Evolutionary conservation across 1,140 invertebrate species (phyloP), one percentile per base, ranked within the genome.

Genomic region (Latrodectus geometricus): DNA sequence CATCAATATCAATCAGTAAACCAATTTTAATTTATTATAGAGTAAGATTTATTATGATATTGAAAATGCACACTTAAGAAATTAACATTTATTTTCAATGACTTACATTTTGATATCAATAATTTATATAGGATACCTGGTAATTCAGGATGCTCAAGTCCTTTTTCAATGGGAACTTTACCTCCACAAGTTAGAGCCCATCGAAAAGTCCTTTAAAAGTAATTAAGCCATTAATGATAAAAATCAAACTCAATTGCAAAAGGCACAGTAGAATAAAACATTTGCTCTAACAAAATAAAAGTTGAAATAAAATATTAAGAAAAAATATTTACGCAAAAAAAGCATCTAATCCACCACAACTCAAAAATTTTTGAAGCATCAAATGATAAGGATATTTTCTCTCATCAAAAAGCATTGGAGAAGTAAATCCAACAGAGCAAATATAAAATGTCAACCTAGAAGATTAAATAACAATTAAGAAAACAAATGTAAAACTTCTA

Each of bases 341-440:
- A 9, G 95, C 95, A 89, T 94, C 93, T 86, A 95, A 94, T 0
- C 96, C 96, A 1, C 95, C 95, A 87, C 94, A 92, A 3, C 93
- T 92, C 1, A 96, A 93, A 90, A 97, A 97, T 89, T 96, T 96
- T 87, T 96, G 95, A 15, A 97, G 92, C 95, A 97, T 97, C 8
- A 97, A 90, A 91, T 97, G 96, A 90, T 96, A 97, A 1, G 96
- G 95, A 90, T 94, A 94, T 83, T 96, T 94, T 91, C 96, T 96
- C 89, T 97, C 96, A 90, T 97, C 96, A 90, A 97, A 97, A 5
- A 97, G 90, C 94, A 97, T 95, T 0, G 96, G 95, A 8, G 95
- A 95, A 0, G 96, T 96, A 90, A 97, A 97, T 9, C 96, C 95
- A 75, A 97, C 94, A 15, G 95, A 96, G 90, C 96, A 97, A 75